Evolutionary conservation across 2,888 invertebrate species (phyloP).

Genomic region (Dasypogon diadema): DNA sequence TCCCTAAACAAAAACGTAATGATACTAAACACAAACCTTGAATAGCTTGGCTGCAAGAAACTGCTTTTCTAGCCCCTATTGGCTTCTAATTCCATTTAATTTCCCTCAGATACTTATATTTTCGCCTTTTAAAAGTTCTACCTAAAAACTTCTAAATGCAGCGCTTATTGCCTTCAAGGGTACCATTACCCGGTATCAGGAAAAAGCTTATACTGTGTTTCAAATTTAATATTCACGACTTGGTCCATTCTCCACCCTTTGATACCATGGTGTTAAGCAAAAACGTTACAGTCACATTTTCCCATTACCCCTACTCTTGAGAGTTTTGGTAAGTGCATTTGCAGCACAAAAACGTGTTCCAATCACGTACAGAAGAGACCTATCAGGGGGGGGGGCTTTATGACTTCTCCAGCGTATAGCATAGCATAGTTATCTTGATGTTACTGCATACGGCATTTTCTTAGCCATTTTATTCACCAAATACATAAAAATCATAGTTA

Average conservation of each 20-base stretch:
- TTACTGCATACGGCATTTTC: background rate
- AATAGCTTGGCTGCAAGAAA: too few relatives aligned
- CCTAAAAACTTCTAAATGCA: slow-evolving; percentile 42
- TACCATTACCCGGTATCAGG: slow-evolving; percentile 36
- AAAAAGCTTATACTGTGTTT: slow-evolving; percentile 21
- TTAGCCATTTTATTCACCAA: background rate
- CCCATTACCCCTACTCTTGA: slow-evolving; percentile 11
- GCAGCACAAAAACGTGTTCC: background rate
- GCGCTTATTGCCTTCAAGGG: slow-evolving; percentile 41
- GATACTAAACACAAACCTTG: too few relatives aligned
- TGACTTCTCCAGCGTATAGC: slow-evolving; percentile 17
- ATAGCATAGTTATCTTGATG: background rate
- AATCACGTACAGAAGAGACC: slow-evolving; percentile 37
- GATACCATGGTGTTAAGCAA: slow-evolving; percentile 11
- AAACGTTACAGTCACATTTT: slow-evolving; percentile 23
- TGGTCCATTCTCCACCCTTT: slow-evolving; percentile 2
- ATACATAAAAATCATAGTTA: slow-evolving; percentile 39
- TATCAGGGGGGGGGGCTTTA: slow-evolving; percentile 25
- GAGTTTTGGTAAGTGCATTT: slow-evolving; percentile 15
- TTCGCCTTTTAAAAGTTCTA: slow-evolving; percentile 28
- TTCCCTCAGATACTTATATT: slow-evolving; percentile 13
- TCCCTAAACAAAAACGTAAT: too few relatives aligned
- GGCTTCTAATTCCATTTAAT: too few relatives aligned
- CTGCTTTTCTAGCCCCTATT: too few relatives aligned
- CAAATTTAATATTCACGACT: slow-evolving; percentile 43